A percentile compares a stretch with the other conserved stretches of the same genome.
Conservation (phyloP, 2,888 invertebrate species). For the Drosophila putrida region DNA sequence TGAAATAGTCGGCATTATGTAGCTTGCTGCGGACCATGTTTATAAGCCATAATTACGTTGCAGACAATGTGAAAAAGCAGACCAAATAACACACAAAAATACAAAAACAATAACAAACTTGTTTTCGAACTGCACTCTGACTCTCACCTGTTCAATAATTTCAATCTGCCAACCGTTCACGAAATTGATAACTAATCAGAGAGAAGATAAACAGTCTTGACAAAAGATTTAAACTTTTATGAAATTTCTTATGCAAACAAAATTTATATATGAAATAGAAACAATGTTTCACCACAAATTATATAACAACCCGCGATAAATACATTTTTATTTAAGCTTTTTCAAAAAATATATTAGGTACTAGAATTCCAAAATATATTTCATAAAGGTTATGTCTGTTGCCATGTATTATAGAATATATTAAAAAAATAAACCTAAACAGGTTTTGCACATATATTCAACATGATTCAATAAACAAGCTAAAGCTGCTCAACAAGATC, state of each 20-base stretch:
- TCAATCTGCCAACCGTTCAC: slow-evolving; percentile 9
- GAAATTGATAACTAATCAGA: slow-evolving; percentile 18
- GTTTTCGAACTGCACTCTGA: slow-evolving; percentile 47
- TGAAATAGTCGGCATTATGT: slow-evolving; percentile 1
- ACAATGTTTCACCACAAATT: background rate
- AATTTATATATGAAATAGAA: too few relatives aligned
- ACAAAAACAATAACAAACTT: slow-evolving; percentile 46
- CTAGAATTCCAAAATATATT: background rate
- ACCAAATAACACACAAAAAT: slow-evolving; percentile 14
- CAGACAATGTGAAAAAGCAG: slow-evolving; percentile 22
- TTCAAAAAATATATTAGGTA: slow-evolving; percentile 5
- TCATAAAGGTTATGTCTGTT: background rate
- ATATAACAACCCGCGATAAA: background rate
- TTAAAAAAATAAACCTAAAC: slow-evolving; percentile 13
- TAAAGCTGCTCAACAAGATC: slow-evolving; percentile 37
- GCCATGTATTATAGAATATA: background rate
- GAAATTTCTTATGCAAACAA: background rate
- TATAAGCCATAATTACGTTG: slow-evolving; percentile 38
- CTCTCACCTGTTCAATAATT: slow-evolving; percentile 3
- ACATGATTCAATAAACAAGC: slow-evolving; percentile 15
- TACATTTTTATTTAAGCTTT: background rate
- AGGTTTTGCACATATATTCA: slow-evolving; percentile 19
- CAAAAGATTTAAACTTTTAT: slow-evolving; percentile 5
- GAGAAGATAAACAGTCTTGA: slow-evolving; percentile 3
- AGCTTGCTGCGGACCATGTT: slow-evolving; percentile 36